phyloP scores from a whole-genome alignment of 1,140 invertebrate genomes.

The Pseudoatta argentina region DNA sequence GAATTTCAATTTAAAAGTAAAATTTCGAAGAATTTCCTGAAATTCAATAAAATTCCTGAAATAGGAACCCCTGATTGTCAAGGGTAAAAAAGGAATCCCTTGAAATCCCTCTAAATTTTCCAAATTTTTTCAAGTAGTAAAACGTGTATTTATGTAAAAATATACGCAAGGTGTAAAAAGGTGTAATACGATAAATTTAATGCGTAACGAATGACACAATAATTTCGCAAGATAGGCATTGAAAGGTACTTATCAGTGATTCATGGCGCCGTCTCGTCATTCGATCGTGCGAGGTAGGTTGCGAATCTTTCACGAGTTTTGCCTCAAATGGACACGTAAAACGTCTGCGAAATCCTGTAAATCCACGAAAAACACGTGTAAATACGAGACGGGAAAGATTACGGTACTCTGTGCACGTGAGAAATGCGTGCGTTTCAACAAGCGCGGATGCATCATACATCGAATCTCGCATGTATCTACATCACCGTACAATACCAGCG shows the following conservation, averaged over 20 bases:
- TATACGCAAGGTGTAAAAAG: slow-evolving; percentile 4
- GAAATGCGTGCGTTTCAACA: slow-evolving; percentile 55
- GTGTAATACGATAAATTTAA: background rate
- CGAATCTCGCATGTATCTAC: slow-evolving; percentile 21
- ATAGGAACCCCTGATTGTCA: too few relatives aligned
- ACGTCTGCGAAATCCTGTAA: slow-evolving; percentile 59
- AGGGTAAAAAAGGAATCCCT: too few relatives aligned
- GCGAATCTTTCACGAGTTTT: slow-evolving; percentile 31
- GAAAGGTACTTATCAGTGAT: slow-evolving; percentile 34
- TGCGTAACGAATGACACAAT: background rate
- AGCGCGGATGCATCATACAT: slow-evolving; percentile 61
- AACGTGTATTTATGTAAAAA: slow-evolving; percentile 34
- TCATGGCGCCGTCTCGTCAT: slow-evolving; percentile 1
- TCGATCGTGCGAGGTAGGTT: slow-evolving; percentile 21
- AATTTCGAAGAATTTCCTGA: too few relatives aligned
- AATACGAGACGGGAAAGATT: slow-evolving; percentile 66
- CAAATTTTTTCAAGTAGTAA: too few relatives aligned
- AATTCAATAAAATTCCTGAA: too few relatives aligned
- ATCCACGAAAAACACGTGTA: slow-evolving; percentile 63
- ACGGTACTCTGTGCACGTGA: slow-evolving; percentile 33
- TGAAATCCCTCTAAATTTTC: too few relatives aligned
- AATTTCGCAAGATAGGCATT: slow-evolving; percentile 20
- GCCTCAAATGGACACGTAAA: slow-evolving; percentile 25
- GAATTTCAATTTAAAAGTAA: too few relatives aligned
- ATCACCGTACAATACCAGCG: slow-evolving; percentile 13